Conservation (phyloP, 2,113 vertebrate species). For the Formicarius rufipectus region DNA sequence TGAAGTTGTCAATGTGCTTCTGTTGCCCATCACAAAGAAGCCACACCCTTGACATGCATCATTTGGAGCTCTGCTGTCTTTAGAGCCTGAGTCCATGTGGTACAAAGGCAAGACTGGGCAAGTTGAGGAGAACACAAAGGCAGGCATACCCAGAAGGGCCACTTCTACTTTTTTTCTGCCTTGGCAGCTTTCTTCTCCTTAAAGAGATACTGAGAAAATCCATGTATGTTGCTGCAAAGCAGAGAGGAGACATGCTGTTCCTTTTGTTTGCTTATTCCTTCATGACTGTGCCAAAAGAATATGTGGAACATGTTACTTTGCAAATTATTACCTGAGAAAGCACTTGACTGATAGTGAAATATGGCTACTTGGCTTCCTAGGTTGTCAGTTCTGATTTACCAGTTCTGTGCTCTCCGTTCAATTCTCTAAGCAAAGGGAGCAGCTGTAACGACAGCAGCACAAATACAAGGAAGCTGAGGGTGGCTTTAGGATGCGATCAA, state of each 20-base stretch:
- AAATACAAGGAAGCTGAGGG: neutral
- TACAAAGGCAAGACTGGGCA: neutral
- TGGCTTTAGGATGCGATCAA: neutral
- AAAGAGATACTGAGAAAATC: neutral
- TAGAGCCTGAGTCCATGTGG: neutral
- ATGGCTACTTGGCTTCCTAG: neutral
- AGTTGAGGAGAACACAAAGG: neutral
- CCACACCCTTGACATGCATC: neutral
- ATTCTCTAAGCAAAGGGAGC: neutral
- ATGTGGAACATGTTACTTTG: neutral
- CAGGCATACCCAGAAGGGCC: neutral
- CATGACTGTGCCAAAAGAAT: neutral
- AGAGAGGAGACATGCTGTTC: neutral
- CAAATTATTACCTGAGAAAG: conserved; percentile 10
- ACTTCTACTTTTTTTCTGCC: neutral
- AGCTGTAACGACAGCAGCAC: neutral
- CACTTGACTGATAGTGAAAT: neutral
- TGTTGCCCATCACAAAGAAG: neutral
- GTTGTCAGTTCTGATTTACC: neutral
- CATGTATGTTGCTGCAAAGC: neutral
- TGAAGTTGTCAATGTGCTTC: neutral
- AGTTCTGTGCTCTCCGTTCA: neutral
- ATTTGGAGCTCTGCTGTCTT: neutral
- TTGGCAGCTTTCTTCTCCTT: neutral
- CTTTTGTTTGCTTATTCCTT: conserved; percentile 1